Evolutionary conservation across 1,140 invertebrate species (phyloP), one percentile per base, ranked within the genome.

Genomic region (Leptinotarsa lineolata): DNA sequence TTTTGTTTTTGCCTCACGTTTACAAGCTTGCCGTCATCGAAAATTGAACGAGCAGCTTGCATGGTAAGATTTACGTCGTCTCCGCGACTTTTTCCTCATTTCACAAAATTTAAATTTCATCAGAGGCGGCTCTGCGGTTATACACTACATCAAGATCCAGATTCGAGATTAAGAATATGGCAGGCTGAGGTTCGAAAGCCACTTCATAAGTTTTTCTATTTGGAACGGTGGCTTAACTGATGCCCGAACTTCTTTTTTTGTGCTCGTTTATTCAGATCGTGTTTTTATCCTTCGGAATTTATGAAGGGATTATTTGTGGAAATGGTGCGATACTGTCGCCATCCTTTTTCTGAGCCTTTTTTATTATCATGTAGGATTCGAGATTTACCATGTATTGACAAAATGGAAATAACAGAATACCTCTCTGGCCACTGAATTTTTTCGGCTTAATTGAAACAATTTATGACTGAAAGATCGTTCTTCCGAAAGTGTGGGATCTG

Each of bases 201-300:
- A 54, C 48, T 54, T 54, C 48, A 54, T 54, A 54, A 54, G 48
- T 54, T 54, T 54, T 54, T 54, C 48, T 54, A 54, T 54, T 54
- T 54, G 48, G 48, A 54, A 54, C 48, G 48, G 48, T 54, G n/a
- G 48, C 48, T 54, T 54, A 54, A 54, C 48, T 54, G 48, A 54
- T 54, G 48, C 48, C 48, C 48, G 48, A 54, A 54, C 48, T 54
- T 54, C 48, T 54, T 54, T 54, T 39, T 54, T 54, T 54, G 48
- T 54, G 48, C 15, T 18, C 48, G 48, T 54, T 54, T 54, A 54
- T 54, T 54, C 48, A 54, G 48, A 54, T 54, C 48, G 48, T 54
- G 48, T 54, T 54, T 54, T 54, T 18, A 54, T 54, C 48, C 48
- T 54, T n/a, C 13, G 48, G 48, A 54, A 54, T 54, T 54, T 54